Evolutionary conservation across 2,888 invertebrate genomes (phyloP).

Genomic region (Clanis bilineata): DNA sequence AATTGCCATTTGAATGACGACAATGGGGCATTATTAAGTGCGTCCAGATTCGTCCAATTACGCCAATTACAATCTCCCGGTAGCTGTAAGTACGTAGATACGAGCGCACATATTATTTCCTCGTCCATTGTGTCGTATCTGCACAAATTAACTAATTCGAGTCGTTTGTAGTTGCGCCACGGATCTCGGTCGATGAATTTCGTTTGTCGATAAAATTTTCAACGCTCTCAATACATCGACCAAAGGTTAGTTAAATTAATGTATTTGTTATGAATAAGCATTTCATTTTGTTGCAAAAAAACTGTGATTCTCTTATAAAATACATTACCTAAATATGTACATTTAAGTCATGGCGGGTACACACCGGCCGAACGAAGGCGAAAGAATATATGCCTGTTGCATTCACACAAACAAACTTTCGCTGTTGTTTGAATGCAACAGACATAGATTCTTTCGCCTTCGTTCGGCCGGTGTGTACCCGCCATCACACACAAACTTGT

Average conservation of each 20-base stretch:
- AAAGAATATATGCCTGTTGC: no score
- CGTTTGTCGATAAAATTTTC: conserved; percentile 24
- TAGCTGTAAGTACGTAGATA: conserved; percentile 57
- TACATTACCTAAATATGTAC: no score
- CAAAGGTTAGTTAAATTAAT: neutral
- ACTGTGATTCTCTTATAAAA: no score
- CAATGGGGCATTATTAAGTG: conserved; percentile 78
- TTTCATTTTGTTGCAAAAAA: neutral
- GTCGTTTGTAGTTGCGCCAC: conserved; percentile 40
- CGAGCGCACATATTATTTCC: conserved; percentile 71
- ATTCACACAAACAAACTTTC: no score
- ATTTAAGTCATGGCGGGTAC: no score
- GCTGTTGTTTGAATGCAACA: no score
- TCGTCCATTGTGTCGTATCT: conserved; percentile 77
- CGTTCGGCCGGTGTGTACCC: no score
- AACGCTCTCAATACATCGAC: conserved; percentile 8
- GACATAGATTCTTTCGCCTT: no score
- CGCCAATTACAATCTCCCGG: conserved; percentile 79
- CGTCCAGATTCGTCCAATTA: conserved; percentile 81
- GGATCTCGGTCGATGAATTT: conserved; percentile 30
- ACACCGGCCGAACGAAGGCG: no score
- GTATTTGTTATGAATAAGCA: neutral
- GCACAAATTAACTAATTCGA: conserved; percentile 80
- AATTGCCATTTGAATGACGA: conserved; percentile 77
- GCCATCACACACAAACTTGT: no score